Conservation (phyloP, 1,140 invertebrate species). For the Zaprionus nigranus region DNA sequence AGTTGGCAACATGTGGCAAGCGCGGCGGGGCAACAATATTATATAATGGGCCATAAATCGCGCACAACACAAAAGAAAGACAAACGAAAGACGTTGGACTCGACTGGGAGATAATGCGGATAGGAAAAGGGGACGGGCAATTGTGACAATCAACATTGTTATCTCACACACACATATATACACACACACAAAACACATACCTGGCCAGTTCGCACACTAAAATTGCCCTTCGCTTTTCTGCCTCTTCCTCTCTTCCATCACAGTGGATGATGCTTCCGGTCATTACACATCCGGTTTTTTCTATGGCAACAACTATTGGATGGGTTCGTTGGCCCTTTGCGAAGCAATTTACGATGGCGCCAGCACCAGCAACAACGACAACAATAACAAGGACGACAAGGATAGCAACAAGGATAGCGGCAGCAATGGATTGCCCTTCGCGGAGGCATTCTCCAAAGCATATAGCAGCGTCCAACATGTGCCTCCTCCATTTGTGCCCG, state of each 20-base stretch:
- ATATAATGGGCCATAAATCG: conserved; percentile 33
- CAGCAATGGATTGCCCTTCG: conserved; percentile 66
- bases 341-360: conserved; percentile 86
- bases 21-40: conserved; percentile 9
- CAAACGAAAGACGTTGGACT: neutral
- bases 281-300: conserved; percentile 91
- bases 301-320: conserved; percentile 93
- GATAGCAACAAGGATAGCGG: conserved; percentile 40
- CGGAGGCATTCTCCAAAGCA: conserved; percentile 74
- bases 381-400: conserved; percentile 54
- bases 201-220: conserved; percentile 26
- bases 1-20: conserved; percentile 47
- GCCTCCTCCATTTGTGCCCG: conserved; percentile 86
- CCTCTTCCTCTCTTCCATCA: conserved; percentile 35
- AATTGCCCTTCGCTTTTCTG: conserved; percentile 60
- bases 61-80: conserved; percentile 1
- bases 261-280: conserved; percentile 92
- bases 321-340: conserved; percentile 91
- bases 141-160: neutral
- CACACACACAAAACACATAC: neutral
- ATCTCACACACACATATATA: neutral
- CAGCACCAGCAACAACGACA: conserved; percentile 24
- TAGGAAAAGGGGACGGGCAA: neutral
- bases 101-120: neutral
- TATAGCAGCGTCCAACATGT: conserved; percentile 75